Base-by-base conservation (phyloP, 2,888 invertebrate genomes). In the Molorchus minor region DNA sequence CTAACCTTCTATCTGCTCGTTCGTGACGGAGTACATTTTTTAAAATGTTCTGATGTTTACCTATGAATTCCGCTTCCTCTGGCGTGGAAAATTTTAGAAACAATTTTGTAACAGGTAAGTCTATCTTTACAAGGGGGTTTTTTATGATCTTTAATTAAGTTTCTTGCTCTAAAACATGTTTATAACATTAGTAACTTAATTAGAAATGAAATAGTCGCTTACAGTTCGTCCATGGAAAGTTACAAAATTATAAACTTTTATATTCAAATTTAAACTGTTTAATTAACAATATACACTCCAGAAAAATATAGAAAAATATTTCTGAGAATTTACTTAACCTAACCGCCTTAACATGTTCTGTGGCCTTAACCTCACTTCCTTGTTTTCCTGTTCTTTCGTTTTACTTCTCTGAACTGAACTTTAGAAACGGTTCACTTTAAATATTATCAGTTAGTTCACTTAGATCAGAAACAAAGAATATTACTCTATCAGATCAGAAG, bases 1-100 rank as follows among this genome's bases (percentile, higher is more conserved):
- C 25, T 5, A 4, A 77, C 79, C 78, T 73, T 64, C 72, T 70
- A 15, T 78, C 77, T 3, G 78, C 75, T 44, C 77, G 66, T 15
- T 64, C 64, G 56, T 72, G 69, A 29, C 63, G 54, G 17, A 76
- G 60, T 21, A 67, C 52, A 25, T 57, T 60, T 54, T 65, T 57
- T 15, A 75, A 63, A 40, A 47, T 52, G 17, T 70, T 47, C 33
- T 73, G 67, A 57, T 70, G 68, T 46, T 67, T 56, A 21, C 67
- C 56, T 19, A 70, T 56, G 59, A 58, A 43, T 51, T 59, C 30
- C n/a, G 20, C 35, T 15, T 67, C 65, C 43, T 70, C 67, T 8
- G 35, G 16, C 30, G 45, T 64, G 20, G 62, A 44, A 12, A 64
- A 56, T 36, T 58, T 59, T 19, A 74, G 56, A 62, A 76, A 75